Base-by-base conservation (phyloP, 2,888 invertebrate species). In the Pyrrhosoma nymphula region DNA sequence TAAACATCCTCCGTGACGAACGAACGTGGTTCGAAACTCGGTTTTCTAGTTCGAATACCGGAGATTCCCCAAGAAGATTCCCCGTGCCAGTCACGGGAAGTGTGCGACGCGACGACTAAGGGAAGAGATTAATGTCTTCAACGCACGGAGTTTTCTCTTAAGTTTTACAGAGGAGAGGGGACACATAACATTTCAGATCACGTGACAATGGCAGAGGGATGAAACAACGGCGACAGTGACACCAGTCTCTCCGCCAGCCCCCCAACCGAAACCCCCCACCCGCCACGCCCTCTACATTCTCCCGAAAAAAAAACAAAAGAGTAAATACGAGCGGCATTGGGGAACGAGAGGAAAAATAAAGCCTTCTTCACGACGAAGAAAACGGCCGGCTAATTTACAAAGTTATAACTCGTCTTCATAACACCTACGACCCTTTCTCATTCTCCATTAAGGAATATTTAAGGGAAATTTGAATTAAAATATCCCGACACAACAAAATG, bases 201-300 rank as follows among this genome's bases (percentile, higher is more conserved):
- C 82, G 82, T 82, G 82, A 82, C 82, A 30, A 35, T 82, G 82
- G 82, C 82, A 82, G 82, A 16, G 35, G 82, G 82, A 35, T 82
- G 82, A 82, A 18, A 82, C 12, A 18, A 35, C 82, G 82, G 82
- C 82, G 82, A 82, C 82, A 35, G 82, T 82, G 82, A 82, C 82
- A 82, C 82, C 82, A 35, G 82, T 35, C 82, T 82, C 82, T 82
- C 82, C 82, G 82, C 30, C 82, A 8, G 0, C 82, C 12, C 35
- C 35, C 82, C 8, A 26, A 3, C 4, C 63, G 20, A 63, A 16
- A 63, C 63, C 18, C n/a, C 56, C 16, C 60, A 10, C n/a, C n/a
- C 69, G 69, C 47, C 47, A 69, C 69, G 23, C 23, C 69, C 69
- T 69, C 26, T 23, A 26, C 26, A 10, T 26, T 47, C 69, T 8